A percentile compares a stretch with the other conserved stretches of the same genome.
phyloP scores from a whole-genome alignment of 2,888 invertebrate species.

The Platerodrilus igneus region DNA sequence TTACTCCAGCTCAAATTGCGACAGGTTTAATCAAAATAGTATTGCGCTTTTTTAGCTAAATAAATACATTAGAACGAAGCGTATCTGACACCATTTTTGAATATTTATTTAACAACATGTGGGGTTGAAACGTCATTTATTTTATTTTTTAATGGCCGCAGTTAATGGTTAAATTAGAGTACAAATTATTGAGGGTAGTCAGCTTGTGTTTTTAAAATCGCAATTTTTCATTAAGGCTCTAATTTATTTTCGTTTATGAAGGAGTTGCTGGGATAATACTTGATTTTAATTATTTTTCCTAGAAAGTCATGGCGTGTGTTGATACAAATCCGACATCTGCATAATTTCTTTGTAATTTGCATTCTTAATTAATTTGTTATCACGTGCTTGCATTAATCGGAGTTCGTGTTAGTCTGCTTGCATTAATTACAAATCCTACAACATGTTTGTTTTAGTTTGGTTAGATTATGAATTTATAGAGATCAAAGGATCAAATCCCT shows the following conservation, averaged over 20 bases:
- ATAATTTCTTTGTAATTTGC: slow-evolving; percentile 14
- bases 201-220: slow-evolving; percentile 17
- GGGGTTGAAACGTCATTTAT: slow-evolving; percentile 23
- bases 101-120: slow-evolving; percentile 24
- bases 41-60: slow-evolving; percentile 17
- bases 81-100: slow-evolving; percentile 18
- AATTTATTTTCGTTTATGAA: slow-evolving; percentile 13
- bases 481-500: too few relatives aligned
- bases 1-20: too few relatives aligned
- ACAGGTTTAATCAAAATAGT: slow-evolving; percentile 8
- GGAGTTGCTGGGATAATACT: slow-evolving; percentile 7
- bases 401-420: too few relatives aligned
- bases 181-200: slow-evolving; percentile 23
- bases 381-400: slow-evolving; percentile 12
- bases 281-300: slow-evolving; percentile 5
- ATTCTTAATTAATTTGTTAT: slow-evolving; percentile 19
- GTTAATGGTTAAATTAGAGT: slow-evolving; percentile 26
- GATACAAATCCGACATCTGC: slow-evolving; percentile 3
- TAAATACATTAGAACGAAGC: slow-evolving; percentile 23
- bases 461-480: too few relatives aligned
- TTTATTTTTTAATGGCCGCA: slow-evolving; percentile 24
- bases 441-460: too few relatives aligned
- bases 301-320: background rate
- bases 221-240: slow-evolving; percentile 17
- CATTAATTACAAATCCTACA: too few relatives aligned